A percentile compares a stretch with the other conserved stretches of the same genome.
Evolutionary conservation across 2,888 invertebrate genomes (phyloP).

Genomic region (Psylliodes chrysocephalus): DNA sequence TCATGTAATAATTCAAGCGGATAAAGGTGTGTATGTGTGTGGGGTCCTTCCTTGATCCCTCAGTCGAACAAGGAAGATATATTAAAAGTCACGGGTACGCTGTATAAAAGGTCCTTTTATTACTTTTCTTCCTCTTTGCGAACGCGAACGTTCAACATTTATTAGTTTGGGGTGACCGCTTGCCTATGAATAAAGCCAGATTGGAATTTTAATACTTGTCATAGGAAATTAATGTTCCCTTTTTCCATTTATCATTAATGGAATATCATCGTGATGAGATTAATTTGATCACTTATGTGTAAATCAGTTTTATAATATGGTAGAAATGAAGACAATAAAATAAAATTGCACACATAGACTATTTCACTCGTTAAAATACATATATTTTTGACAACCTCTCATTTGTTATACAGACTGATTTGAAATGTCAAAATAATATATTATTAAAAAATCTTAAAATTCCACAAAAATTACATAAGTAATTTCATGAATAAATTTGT

Average conservation of each 20-base stretch:
- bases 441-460: too few relatives aligned
- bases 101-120: constrained; percentile 41
- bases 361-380: too few relatives aligned
- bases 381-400: too few relatives aligned
- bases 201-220: constrained; percentile 63
- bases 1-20: constrained; percentile 37
- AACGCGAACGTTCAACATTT: constrained; percentile 55
- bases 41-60: constrained; percentile 14
- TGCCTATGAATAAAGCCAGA: constrained; percentile 60
- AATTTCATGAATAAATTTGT: too few relatives aligned
- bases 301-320: too few relatives aligned
- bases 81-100: constrained; percentile 44
- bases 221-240: constrained; percentile 58
- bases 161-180: constrained; percentile 62
- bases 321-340: too few relatives aligned
- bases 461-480: too few relatives aligned
- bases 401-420: too few relatives aligned
- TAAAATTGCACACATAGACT: too few relatives aligned
- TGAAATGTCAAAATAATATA: too few relatives aligned
- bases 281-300: too few relatives aligned
- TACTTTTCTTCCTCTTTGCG: constrained; percentile 53
- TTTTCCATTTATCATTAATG: constrained; percentile 12
- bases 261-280: neutral
- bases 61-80: constrained; percentile 32
- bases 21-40: constrained; percentile 39